A percentile compares a stretch with the other conserved stretches of the same genome.
phyloP scores from a whole-genome alignment of 2,113 vertebrate genomes.

The Cricetomys ansorgei region DNA sequence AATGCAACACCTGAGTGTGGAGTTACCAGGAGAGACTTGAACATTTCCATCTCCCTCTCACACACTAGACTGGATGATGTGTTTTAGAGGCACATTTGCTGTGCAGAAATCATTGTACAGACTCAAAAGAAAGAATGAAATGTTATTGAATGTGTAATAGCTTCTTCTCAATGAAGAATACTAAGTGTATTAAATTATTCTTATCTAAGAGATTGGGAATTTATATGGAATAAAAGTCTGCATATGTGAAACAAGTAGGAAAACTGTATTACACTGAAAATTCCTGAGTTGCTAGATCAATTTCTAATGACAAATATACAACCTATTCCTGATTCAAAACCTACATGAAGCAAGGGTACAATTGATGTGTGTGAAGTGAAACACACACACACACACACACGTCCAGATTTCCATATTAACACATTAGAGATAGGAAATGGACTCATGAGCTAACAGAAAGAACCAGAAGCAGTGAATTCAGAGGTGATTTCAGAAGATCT shows the following conservation, averaged over 20 bases:
- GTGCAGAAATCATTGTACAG: neutral
- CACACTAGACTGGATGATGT: neutral
- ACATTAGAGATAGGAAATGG: neutral
- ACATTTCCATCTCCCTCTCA: neutral
- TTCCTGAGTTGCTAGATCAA: neutral
- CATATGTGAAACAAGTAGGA: constrained; percentile 1
- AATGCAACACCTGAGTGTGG: neutral
- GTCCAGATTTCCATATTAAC: constrained; percentile 18
- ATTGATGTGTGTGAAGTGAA: neutral
- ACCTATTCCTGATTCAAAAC: neutral
- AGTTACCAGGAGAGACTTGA: neutral
- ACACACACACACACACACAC: neutral
- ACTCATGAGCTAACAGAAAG: neutral
- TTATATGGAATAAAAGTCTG: constrained; percentile 1
- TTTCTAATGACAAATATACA: neutral
- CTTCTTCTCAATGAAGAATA: constrained; percentile 51
- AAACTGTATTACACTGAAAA: neutral
- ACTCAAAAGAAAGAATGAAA: constrained; percentile 6
- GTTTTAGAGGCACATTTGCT: neutral
- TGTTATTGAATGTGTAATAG: neutral
- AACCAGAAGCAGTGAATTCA: neutral
- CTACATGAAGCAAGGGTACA: neutral
- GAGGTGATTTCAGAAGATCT: neutral
- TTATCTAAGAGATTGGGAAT: neutral
- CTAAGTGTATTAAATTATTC: constrained; percentile 15